These are phyloP conservation scores for Tuberolachnus salignus DNA, from an alignment of 2,888 invertebrate species.

Conservation along the genomic window DNA sequence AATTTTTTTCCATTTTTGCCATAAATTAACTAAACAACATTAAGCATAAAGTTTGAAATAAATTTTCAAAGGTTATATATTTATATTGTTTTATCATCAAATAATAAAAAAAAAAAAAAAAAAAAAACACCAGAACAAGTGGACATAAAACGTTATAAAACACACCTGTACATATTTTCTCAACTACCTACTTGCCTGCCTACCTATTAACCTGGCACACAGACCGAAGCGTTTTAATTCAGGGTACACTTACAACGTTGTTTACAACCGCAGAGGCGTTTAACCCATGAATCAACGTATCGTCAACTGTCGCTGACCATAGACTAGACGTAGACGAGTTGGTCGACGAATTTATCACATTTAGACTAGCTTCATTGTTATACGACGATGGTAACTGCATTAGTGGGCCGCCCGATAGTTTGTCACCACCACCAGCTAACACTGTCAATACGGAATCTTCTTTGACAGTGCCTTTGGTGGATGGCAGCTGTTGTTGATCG, in stretches of 20 bases:
- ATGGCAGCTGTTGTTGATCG: conserved; percentile 48
- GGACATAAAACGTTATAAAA: background rate
- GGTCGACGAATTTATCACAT: conserved; percentile 61
- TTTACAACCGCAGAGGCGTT: conserved; percentile 61
- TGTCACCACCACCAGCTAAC: conserved; percentile 35
- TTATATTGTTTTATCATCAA: background rate
- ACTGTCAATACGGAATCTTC: conserved; percentile 45
- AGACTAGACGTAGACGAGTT: conserved; percentile 61
- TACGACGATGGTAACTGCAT: conserved; percentile 61
- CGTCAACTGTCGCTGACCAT: conserved; percentile 61
- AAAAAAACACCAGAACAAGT: background rate
- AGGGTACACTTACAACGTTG: conserved; percentile 59
- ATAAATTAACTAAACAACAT: no score
- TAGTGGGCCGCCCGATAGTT: conserved; percentile 57
- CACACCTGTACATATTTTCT: background rate
- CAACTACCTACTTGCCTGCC: background rate
- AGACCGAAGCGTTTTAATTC: background rate
- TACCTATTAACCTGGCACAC: no score
- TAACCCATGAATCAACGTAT: conserved; percentile 61
- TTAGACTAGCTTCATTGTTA: conserved; percentile 61
- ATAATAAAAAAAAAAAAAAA: no score
- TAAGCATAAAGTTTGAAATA: no score
- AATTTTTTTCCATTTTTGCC: no score
- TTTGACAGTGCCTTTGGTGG: conserved; percentile 32
- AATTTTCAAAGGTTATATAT: no score